Percentiles rank a stretch among this genome's conserved stretches.
Evolutionary conservation across 2,113 vertebrate genomes (phyloP).

Genomic region (Turdus rufiventris): DNA sequence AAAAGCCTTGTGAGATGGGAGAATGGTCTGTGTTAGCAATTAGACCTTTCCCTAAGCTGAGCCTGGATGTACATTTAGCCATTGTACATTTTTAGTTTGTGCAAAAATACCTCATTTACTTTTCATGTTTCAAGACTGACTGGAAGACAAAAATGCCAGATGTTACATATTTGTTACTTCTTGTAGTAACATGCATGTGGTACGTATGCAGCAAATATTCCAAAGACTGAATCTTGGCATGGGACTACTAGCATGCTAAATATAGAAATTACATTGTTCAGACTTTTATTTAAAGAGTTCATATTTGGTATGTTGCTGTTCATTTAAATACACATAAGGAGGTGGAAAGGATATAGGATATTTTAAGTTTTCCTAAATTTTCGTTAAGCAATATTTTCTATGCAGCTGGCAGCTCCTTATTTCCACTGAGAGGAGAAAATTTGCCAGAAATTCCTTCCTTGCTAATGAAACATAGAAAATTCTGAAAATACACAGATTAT

Average conservation of each 20-base stretch:
- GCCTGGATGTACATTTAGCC: background rate
- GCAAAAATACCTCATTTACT: background rate
- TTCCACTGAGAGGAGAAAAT: background rate
- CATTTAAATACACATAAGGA: background rate
- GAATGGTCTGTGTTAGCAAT: background rate
- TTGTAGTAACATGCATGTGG: background rate
- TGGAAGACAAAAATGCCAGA: background rate
- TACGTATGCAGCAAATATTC: background rate
- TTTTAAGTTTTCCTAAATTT: conserved; percentile 4
- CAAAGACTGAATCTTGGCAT: background rate
- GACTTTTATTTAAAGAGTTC: background rate
- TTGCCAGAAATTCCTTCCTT: background rate
- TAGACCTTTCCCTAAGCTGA: background rate
- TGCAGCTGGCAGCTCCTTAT: background rate
- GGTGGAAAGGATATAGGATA: background rate
- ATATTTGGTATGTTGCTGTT: background rate
- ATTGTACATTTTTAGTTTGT: background rate
- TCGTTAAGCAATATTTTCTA: background rate
- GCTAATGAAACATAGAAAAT: background rate
- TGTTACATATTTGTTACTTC: background rate
- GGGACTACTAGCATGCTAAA: background rate
- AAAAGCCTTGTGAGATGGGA: background rate
- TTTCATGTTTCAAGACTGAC: background rate
- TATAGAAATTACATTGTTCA: conserved; percentile 26
- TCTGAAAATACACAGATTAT: background rate